Evolutionary conservation across 2,113 vertebrate genomes (phyloP).

Genomic region (Parus major): DNA sequence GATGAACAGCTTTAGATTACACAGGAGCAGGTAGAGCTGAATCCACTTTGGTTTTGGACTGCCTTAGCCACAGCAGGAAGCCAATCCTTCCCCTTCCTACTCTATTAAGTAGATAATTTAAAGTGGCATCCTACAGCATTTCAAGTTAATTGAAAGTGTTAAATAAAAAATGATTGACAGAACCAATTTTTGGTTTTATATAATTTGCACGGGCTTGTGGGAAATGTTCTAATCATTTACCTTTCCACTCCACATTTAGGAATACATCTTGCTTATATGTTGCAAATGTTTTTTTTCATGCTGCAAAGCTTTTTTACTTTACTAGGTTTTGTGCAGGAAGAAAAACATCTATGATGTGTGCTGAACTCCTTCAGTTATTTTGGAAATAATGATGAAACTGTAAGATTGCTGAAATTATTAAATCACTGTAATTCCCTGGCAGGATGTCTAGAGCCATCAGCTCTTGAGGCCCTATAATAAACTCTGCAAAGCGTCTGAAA

Average conservation of each 20-base stretch:
- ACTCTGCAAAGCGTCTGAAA: slow-evolving; percentile 13
- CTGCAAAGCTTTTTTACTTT: neutral
- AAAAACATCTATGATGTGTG: neutral
- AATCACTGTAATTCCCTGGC: neutral
- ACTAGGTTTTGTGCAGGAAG: neutral
- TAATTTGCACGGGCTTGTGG: slow-evolving; percentile 17
- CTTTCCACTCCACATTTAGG: neutral
- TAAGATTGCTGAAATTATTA: slow-evolving; percentile 41
- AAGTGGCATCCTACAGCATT: slow-evolving; percentile 52
- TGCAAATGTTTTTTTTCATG: neutral
- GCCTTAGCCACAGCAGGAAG: slow-evolving; percentile 43
- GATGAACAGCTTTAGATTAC: neutral
- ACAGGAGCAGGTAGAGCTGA: slow-evolving; percentile 7
- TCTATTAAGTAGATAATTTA: slow-evolving; percentile 56
- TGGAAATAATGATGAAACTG: slow-evolving; percentile 7
- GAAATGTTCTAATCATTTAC: slow-evolving; percentile 13
- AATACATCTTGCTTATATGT: neutral
- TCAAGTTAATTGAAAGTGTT: slow-evolving; percentile 58
- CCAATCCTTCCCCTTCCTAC: slow-evolving; percentile 46
- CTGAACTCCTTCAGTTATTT: slow-evolving; percentile 27
- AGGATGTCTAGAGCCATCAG: neutral
- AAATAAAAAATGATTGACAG: slow-evolving; percentile 52
- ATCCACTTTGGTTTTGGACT: slow-evolving; percentile 2
- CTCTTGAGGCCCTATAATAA: neutral
- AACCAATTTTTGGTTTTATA: neutral